phyloP scores from a whole-genome alignment of 30 jellyfish, hydroid and myxozoan species.

The Aurelia aurita complex sp. Pacific region DNA sequence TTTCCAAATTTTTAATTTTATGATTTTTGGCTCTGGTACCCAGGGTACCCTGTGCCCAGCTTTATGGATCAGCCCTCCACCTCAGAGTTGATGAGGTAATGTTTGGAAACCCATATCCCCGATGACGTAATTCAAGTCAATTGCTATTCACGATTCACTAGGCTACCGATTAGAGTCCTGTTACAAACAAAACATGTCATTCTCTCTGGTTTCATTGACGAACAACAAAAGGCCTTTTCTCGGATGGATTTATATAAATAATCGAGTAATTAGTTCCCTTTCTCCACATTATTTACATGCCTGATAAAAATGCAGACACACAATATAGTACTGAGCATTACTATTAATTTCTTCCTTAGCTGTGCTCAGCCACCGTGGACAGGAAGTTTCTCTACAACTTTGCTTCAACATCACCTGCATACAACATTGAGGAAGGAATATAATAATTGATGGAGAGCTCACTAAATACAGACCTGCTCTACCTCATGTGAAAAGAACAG shows the following conservation, averaged over 20 bases:
- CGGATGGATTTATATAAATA: not conserved
- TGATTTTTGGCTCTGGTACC: no score
- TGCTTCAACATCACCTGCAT: not conserved
- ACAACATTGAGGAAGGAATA: no score
- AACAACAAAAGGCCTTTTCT: not conserved
- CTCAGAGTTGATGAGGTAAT: no score
- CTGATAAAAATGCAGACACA: not conserved
- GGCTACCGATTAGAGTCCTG: no score
- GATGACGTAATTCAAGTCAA: no score
- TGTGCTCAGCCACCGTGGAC: not conserved
- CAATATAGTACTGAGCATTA: not conserved
- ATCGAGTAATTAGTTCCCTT: not conserved
- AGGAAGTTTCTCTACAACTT: not conserved
- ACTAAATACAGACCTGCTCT: not conserved
- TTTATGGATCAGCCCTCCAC: no score
- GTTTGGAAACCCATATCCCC: no score
- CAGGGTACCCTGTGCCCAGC: no score
- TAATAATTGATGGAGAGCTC: no score
- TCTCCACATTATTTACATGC: not conserved
- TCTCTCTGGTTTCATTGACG: not conserved
- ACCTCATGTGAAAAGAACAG: not conserved
- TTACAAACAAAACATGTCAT: not conserved
- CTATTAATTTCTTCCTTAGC: slow-evolving; percentile 1
- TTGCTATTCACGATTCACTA: no score
- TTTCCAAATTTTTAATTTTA: no score